Base-by-base conservation (phyloP, 2,797 vertebrate species). In the Acomys russatus region DNA sequence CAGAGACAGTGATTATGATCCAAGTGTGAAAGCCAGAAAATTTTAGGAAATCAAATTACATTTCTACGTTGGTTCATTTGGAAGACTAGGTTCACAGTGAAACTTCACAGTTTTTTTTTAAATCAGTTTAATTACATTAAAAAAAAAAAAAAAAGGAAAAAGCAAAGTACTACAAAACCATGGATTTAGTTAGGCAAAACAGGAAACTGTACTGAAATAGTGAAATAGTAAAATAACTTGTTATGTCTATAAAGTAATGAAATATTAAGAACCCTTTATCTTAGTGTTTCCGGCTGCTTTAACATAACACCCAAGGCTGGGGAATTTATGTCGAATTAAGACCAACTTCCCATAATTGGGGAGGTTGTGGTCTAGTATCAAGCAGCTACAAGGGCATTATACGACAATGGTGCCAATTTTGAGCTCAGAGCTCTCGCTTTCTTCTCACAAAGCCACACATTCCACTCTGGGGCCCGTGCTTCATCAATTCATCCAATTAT, bases 1-100 rank as follows among this genome's bases (percentile, higher is more conserved):
- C 78, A 91, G 1, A 80, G 44, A 61, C 88, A 88, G 83, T 71
- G 88, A 95, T 71, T 89, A 66, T 71, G 91, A 92, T 63, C 92
- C 15, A 91, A 93, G 61, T 23, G 1, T 22, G 20, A 6, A 22
- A 22, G 79, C 91, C n/a, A 80, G 30, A 92, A 91, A 77, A 89
- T 87, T 86, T 38, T 30, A 91, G 73, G 74, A 64, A 88, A 70
- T 86, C 30, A 23, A 23, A 94, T 33, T 33, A 35, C 35, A 28
- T 91, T 49, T 91, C 82, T 35, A 83, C 2, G 44, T 33, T 51
- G 77, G 54, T 77, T 91, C 92, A 87, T 78, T 93, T 93, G 77
- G 35, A 91, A 94, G 15, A 64, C 6, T 54, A 44, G 25, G 22
- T 94, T 93, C 80, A 91, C 3, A 78, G 4, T 82, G 22, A 90